Percentiles rank a stretch among this genome's conserved stretches.
phyloP scores from a whole-genome alignment of 2,113 vertebrate genomes.

The Apaloderma vittatum region DNA sequence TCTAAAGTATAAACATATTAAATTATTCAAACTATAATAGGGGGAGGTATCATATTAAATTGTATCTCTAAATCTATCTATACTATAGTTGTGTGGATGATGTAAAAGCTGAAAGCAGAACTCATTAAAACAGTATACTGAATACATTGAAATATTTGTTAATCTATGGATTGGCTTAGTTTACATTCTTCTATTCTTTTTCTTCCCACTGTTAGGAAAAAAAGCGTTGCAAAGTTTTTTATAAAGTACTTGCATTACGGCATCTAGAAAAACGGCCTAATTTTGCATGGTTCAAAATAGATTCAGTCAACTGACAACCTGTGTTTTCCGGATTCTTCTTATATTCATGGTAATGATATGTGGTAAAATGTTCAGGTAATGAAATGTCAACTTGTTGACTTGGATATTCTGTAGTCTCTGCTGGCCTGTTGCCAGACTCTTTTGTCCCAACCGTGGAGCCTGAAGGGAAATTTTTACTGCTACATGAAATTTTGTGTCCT shows the following conservation, averaged over 20 bases:
- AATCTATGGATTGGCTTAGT: neutral
- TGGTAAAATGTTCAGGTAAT: neutral
- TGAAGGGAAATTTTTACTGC: neutral
- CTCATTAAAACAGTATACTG: neutral
- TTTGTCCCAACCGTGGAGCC: neutral
- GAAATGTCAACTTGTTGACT: neutral
- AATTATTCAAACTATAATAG: constrained; percentile 33
- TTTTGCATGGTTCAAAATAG: neutral
- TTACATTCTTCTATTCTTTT: neutral
- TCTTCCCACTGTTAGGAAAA: neutral
- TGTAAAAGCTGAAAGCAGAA: constrained; percentile 3
- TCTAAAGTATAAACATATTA: neutral
- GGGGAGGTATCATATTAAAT: neutral
- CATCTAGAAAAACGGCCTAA: neutral
- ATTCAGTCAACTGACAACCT: neutral
- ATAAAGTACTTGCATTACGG: neutral
- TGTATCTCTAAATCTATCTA: neutral
- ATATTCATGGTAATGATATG: neutral
- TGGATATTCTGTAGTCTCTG: neutral
- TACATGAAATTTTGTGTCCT: neutral
- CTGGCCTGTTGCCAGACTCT: neutral
- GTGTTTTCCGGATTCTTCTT: neutral
- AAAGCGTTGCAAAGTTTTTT: neutral
- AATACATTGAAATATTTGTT: neutral
- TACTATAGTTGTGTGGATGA: neutral